A percentile compares a stretch with the other conserved stretches of the same genome.
Evolutionary conservation across 2,888 invertebrate species (phyloP).

Genomic region (Prionchulus punctatus): DNA sequence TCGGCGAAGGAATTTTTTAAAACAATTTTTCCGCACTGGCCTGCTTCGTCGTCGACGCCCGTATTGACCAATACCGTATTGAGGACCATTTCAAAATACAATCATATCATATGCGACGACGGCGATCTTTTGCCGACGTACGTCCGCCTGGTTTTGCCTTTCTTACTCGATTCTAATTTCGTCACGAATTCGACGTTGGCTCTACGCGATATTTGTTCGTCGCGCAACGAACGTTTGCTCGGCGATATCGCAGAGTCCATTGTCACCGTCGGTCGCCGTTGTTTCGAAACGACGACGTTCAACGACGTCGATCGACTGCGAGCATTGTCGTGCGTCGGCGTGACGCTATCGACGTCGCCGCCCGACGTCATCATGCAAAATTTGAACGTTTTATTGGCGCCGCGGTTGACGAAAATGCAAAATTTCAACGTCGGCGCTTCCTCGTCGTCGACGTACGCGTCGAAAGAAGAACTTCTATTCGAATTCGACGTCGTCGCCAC

Average conservation of each 20-base stretch:
- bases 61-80: background rate
- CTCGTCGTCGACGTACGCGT: too few species aligned
- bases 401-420: background rate
- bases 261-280: background rate
- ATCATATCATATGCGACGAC: background rate
- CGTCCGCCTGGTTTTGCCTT: background rate
- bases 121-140: background rate
- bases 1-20: background rate
- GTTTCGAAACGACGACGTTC: background rate
- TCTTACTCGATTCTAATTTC: background rate
- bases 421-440: background rate
- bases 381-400: background rate
- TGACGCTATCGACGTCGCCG: background rate
- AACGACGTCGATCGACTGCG: background rate
- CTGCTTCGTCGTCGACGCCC: background rate
- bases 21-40: background rate
- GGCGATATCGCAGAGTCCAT: background rate
- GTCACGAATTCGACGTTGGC: background rate
- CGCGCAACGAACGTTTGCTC: background rate
- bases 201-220: background rate
- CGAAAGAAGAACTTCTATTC: conserved; percentile 1
- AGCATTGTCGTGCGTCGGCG: background rate
- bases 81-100: background rate
- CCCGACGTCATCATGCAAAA: background rate
- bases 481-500: background rate